Evolutionary conservation across 2,797 vertebrate species (phyloP).

Genomic region (Anguilla obscura): DNA sequence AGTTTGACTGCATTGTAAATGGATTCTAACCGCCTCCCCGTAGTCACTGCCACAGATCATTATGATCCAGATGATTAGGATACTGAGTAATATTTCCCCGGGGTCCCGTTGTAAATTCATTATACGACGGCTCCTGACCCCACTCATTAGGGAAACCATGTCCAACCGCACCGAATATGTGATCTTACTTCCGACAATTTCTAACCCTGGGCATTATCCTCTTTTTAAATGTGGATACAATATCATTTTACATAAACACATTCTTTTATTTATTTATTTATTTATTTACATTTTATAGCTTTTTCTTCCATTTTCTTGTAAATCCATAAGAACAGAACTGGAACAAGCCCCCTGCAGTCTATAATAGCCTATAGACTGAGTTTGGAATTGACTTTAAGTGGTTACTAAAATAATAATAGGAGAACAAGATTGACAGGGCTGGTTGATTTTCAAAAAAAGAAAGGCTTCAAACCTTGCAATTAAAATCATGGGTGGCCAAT

Average conservation of each 20-base stretch:
- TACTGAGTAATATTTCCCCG: slow-evolving; percentile 61
- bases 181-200: not conserved
- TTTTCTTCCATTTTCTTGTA: not conserved
- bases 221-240: slow-evolving; percentile 49
- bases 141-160: slow-evolving; percentile 54
- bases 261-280: not conserved
- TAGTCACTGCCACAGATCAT: slow-evolving; percentile 65
- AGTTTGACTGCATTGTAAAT: slow-evolving; percentile 62
- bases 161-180: slow-evolving; percentile 37
- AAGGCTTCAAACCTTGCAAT: not conserved
- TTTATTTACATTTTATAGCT: not conserved
- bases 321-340: not conserved
- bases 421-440: not conserved
- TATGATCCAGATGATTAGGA: slow-evolving; percentile 59
- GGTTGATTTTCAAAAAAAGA: not conserved
- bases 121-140: slow-evolving; percentile 59
- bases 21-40: slow-evolving; percentile 63
- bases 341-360: not conserved
- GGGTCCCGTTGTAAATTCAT: slow-evolving; percentile 47
- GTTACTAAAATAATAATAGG: not conserved
- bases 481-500: not conserved
- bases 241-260: slow-evolving; percentile 31
- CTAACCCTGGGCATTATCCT: not conserved
- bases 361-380: not conserved
- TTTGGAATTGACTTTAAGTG: not conserved